Percentiles rank a stretch among this genome's conserved stretches.
Evolutionary conservation across 2,888 invertebrate genomes (phyloP).

Genomic region (Papilio elwesi): DNA sequence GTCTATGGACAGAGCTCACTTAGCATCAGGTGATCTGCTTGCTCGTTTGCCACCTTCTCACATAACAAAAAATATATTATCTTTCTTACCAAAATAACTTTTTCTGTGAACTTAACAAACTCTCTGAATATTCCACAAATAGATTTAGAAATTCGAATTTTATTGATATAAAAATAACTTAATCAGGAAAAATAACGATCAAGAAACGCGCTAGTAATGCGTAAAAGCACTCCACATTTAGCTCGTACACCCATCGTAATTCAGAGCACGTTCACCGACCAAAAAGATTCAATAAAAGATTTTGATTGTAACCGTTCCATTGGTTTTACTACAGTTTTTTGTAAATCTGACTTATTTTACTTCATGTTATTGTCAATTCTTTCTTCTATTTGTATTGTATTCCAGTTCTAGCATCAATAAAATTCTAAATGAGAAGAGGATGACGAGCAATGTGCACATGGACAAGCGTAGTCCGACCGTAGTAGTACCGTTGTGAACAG

Average conservation of each 20-base stretch:
- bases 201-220: conserved; percentile 1
- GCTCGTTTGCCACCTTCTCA: too few species aligned
- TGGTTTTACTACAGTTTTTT: conserved; percentile 3
- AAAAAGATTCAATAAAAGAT: conserved; percentile 21
- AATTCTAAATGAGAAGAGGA: too few species aligned
- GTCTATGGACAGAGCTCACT: too few species aligned
- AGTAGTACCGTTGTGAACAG: too few species aligned
- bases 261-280: conserved; percentile 21
- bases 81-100: too few species aligned
- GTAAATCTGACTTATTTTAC: not conserved
- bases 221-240: conserved; percentile 22
- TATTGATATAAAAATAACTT: not conserved
- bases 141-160: not conserved
- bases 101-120: too few species aligned
- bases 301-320: conserved; percentile 12
- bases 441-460: too few species aligned
- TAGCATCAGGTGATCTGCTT: too few species aligned
- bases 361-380: not conserved
- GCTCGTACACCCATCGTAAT: conserved; percentile 6
- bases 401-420: not conserved
- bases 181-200: not conserved
- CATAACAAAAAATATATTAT: too few species aligned
- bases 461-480: too few species aligned
- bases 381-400: not conserved
- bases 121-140: not conserved